Evolutionary conservation across 2,797 vertebrate genomes (phyloP).

Genomic region (Lindbergichthys nudifrons): DNA sequence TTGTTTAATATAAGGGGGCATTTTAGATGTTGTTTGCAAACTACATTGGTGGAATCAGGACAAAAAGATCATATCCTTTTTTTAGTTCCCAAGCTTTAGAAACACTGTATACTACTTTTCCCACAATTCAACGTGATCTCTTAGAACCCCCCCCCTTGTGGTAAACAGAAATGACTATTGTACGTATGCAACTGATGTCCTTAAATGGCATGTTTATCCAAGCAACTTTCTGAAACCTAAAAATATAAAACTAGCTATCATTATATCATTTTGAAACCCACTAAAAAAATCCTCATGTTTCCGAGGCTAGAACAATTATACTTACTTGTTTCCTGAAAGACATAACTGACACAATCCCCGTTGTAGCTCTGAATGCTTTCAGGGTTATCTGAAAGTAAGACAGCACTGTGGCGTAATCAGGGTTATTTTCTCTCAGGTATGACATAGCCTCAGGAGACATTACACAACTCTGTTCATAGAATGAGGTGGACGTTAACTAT

Average conservation of each 20-base stretch:
- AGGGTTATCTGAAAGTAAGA: neutral
- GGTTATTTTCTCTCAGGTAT: neutral
- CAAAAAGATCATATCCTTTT: neutral
- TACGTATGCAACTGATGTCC: neutral
- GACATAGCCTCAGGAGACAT: constrained; percentile 1
- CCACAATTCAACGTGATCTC: neutral
- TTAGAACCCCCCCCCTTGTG: too few relatives aligned
- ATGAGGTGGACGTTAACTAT: neutral
- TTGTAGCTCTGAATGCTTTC: too few relatives aligned
- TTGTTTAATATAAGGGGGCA: neutral
- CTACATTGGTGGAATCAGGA: neutral
- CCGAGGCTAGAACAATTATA: too few relatives aligned
- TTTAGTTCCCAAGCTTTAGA: neutral
- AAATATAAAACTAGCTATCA: neutral
- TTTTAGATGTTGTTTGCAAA: neutral
- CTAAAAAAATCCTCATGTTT: neutral
- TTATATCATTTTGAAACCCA: neutral
- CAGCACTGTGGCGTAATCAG: neutral
- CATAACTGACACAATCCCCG: neutral
- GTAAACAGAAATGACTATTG: too few relatives aligned
- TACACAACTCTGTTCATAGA: neutral
- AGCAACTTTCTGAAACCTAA: neutral
- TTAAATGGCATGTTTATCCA: neutral
- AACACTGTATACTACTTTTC: neutral
- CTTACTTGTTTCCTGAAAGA: neutral